These are phyloP conservation scores for Charina bottae DNA, from an alignment of 2,113 vertebrate genomes.

Conservation along the genomic window DNA sequence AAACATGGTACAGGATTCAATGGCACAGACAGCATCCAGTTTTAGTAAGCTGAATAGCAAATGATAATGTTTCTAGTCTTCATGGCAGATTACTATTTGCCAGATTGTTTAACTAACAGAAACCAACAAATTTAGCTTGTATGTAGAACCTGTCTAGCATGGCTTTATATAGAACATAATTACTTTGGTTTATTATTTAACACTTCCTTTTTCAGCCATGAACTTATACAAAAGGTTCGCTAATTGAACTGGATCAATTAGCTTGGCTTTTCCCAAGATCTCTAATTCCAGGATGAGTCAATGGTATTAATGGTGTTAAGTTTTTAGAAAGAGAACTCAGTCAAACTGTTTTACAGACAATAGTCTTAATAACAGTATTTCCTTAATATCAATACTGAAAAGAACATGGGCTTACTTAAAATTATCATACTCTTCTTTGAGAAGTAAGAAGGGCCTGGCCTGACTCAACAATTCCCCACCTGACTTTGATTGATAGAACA, in stretches of 20 bases:
- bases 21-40: neutral
- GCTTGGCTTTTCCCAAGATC: neutral
- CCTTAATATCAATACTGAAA: neutral
- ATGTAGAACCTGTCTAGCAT: neutral
- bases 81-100: neutral
- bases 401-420: neutral
- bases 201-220: neutral
- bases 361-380: neutral
- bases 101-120: slow-evolving; percentile 11
- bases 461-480: neutral
- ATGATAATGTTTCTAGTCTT: neutral
- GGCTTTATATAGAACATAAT: neutral
- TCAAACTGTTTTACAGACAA: neutral
- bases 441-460: neutral
- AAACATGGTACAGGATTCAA: neutral
- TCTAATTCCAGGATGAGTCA: neutral
- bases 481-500: neutral
- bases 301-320: neutral
- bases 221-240: neutral
- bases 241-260: neutral
- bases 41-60: neutral
- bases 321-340: neutral
- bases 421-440: neutral
- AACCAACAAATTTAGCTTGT: neutral
- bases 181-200: neutral